Evolutionary conservation across 2,797 vertebrate genomes (phyloP).

Genomic region (Ficedula albicollis): DNA sequence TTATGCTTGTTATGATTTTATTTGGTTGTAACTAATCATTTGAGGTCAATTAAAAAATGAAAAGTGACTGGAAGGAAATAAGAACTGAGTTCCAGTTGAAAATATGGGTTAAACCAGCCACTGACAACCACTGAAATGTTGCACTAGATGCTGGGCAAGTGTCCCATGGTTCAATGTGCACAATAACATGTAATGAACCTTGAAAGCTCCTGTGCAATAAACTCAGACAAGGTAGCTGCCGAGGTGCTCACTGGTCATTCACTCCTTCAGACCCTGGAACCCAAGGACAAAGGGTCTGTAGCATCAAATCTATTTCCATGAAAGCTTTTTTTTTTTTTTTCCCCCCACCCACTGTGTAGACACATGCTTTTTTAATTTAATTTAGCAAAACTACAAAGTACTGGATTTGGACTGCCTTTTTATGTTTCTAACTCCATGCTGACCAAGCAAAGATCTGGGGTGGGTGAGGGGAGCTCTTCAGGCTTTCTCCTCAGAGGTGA

Average conservation of each 20-base stretch:
- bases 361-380: rapidly evolving
- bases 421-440: background rate
- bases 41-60: background rate
- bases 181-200: background rate
- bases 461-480: background rate
- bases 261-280: background rate
- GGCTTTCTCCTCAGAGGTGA: background rate
- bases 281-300: background rate
- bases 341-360: background rate
- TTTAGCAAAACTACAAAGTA: background rate
- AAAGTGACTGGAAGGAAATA: background rate
- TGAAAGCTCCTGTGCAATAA: background rate
- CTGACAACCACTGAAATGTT: background rate
- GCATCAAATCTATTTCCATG: background rate
- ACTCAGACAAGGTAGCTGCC: background rate
- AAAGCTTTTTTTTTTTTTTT: background rate
- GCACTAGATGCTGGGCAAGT: background rate
- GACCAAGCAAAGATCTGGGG: background rate
- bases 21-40: background rate
- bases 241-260: background rate
- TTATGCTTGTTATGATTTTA: background rate
- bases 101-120: background rate
- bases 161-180: background rate
- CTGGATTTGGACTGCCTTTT: background rate
- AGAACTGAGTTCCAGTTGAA: background rate